A percentile compares a stretch with the other conserved stretches of the same genome.
Evolutionary conservation across 2,888 invertebrate genomes (phyloP).

Genomic region (Copidosoma aretas): DNA sequence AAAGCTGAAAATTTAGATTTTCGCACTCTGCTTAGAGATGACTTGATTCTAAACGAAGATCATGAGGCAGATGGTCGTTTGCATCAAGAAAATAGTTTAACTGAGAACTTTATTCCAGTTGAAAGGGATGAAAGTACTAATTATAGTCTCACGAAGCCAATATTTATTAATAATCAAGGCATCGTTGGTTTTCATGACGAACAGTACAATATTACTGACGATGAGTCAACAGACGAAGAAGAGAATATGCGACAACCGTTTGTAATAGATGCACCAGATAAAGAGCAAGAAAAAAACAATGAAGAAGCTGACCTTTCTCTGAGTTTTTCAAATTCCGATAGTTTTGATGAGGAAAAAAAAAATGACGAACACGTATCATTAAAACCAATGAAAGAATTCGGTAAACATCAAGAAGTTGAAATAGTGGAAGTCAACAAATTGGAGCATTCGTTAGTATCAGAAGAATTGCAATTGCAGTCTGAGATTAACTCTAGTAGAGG

Average conservation of each 20-base stretch:
- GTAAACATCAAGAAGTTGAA: too few species aligned
- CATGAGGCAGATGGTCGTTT: neutral
- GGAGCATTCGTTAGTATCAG: too few species aligned
- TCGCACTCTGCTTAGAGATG: neutral
- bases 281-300: constrained; percentile 2
- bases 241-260: neutral
- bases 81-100: too few species aligned
- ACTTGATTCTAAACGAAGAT: neutral
- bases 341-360: constrained; percentile 2
- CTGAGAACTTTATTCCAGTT: neutral
- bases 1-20: too few species aligned
- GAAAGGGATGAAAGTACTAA: neutral
- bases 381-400: neutral
- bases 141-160: constrained; percentile 28
- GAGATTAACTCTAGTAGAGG: too few species aligned
- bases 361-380: neutral
- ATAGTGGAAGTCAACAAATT: too few species aligned
- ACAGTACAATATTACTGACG: constrained; percentile 48
- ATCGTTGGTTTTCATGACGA: constrained; percentile 30
- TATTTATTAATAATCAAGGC: constrained; percentile 26
- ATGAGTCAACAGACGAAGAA: constrained; percentile 43
- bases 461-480: too few species aligned
- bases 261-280: neutral
- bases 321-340: constrained; percentile 28
- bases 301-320: constrained; percentile 24